Evolutionary conservation across 1,140 invertebrate genomes (phyloP).

Genomic region (Drosophila tropicalis): DNA sequence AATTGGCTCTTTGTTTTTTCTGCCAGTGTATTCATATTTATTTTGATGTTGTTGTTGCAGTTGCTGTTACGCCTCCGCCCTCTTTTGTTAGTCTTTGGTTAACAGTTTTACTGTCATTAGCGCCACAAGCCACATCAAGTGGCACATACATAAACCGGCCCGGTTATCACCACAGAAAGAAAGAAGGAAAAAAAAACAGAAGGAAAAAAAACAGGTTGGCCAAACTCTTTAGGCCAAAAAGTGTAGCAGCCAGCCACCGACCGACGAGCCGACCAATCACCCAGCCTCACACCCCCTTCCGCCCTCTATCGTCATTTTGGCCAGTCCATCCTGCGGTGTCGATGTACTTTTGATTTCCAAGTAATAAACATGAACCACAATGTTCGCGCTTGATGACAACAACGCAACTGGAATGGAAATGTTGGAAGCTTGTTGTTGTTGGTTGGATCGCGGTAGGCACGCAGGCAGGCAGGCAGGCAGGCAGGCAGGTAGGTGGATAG

Average conservation of each 20-base stretch:
- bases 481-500: neutral
- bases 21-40: neutral
- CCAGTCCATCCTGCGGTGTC: conserved; percentile 56
- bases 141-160: conserved; percentile 52
- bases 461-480: neutral
- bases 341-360: conserved; percentile 75
- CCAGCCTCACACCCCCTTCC: neutral
- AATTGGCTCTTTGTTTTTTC: neutral
- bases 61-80: conserved; percentile 57
- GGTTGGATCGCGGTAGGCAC: no score
- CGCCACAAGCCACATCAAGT: conserved; percentile 40
- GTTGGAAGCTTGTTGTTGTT: conserved; percentile 9
- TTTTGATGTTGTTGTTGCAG: conserved; percentile 20
- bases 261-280: neutral
- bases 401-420: conserved; percentile 45
- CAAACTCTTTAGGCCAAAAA: conserved; percentile 71
- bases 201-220: conserved; percentile 55
- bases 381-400: conserved; percentile 34
- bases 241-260: conserved; percentile 50
- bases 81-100: conserved; percentile 26
- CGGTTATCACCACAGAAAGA: conserved; percentile 35
- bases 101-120: conserved; percentile 68
- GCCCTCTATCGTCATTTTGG: conserved; percentile 14
- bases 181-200: no score
- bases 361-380: conserved; percentile 62